Base-by-base conservation (phyloP, 2,888 invertebrate species). In the Criorhina ranunculi region DNA sequence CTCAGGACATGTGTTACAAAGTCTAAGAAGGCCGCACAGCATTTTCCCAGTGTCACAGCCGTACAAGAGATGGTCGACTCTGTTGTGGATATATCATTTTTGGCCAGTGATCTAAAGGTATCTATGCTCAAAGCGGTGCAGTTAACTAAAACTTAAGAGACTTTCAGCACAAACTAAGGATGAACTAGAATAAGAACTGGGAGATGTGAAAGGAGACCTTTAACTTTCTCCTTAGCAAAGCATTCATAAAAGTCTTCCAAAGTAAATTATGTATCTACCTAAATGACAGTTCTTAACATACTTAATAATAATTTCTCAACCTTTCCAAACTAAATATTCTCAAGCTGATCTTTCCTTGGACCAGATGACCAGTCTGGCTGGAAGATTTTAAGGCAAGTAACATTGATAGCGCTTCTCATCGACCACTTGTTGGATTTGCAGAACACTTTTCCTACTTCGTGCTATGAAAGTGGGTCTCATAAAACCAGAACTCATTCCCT, bases 1-100 rank as follows among this genome's bases (percentile, higher is more conserved):
- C 91, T 98, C 5, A 96, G 96, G 42, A 93, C 95, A 12, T 96
- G 96, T 35, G 98, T 98, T 0, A 94, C 94, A 24, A 96, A 97
- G 90, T 98, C 98, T 0, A 98, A 98, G 91, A 95, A 95, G 85
- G 98, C 98, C 0, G 98, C 98, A 3, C 94, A 96, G 78, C 96
- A 97, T 92, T 98, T 97, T 91, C 98, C 98, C 0, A 96, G 96
- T 89, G 97, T 98, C 8, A 94, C 94, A 40, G 97, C 97, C 0
- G 97, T 98, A 15, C 97, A 97, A 88, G 96, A 96, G 88, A 98
- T 98, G 98, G 97, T 98, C 5, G 97, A 97, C 90, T 95, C 97
- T 5, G 96, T 98, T 37, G 95, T 97, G 29, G 95, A 95, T 87
- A 95, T 98, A 44, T 97, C 97, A 0, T 95, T 96, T 88, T 93